Evolutionary conservation across 1,140 invertebrate genomes (phyloP).

Genomic region (Piezodorus guildinii): DNA sequence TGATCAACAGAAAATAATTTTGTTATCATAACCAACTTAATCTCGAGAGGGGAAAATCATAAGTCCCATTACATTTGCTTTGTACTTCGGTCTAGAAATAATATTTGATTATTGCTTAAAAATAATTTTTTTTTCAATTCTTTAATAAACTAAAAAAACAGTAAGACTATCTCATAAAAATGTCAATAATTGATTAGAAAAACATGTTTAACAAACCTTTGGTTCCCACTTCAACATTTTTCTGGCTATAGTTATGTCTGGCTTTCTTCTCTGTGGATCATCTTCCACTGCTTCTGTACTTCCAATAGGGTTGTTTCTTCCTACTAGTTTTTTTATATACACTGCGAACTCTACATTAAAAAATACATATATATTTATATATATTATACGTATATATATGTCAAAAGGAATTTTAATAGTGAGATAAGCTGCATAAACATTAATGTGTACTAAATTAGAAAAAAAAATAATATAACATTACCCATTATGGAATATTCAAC

Average conservation of each 20-base stretch:
- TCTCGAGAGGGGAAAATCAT: too few species aligned
- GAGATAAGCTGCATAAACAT: background rate
- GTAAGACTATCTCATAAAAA: background rate
- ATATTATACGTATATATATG: too few species aligned
- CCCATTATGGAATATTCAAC: constrained; percentile 92
- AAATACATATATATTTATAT: too few species aligned
- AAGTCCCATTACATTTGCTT: too few species aligned
- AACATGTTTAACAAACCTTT: constrained; percentile 46
- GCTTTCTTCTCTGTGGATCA: constrained; percentile 86
- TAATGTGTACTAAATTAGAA: background rate
- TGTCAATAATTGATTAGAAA: background rate
- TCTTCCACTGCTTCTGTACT: constrained; percentile 78
- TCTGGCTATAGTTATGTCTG: constrained; percentile 84
- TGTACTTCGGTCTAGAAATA: too few species aligned
- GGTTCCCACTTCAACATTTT: constrained; percentile 83
- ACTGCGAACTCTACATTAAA: constrained; percentile 72
- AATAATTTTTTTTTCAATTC: too few species aligned
- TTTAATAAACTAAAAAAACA: too few species aligned
- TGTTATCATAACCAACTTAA: too few species aligned
- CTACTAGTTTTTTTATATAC: constrained; percentile 80
- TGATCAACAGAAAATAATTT: too few species aligned
- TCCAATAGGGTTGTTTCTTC: constrained; percentile 71
- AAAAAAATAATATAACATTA: constrained; percentile 33
- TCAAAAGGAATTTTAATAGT: too few species aligned
- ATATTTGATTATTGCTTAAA: too few species aligned